Base-by-base conservation (phyloP, 2,113 vertebrate species). In the Tympanuchus pallidicinctus region DNA sequence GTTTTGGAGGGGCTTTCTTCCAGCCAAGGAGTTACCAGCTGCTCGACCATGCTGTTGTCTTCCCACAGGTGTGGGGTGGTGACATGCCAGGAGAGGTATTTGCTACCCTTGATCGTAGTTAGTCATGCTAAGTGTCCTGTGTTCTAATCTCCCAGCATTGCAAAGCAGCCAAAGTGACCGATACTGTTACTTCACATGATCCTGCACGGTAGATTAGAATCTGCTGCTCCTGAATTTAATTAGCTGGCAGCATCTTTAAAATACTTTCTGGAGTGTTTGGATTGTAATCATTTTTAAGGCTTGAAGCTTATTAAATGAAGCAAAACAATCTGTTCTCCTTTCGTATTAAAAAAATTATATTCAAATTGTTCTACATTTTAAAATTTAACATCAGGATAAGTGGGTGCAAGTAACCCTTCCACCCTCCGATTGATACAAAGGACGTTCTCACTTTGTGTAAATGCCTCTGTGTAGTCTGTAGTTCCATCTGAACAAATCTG, bases 351-450 rank as follows among this genome's bases (percentile, higher is more conserved):
- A 63, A 20, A 54, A 88, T 81, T 80, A 88, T 84, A 86, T 92
- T 95, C 48, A 67, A 59, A 64, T 87, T 20, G 7, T 77, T 82
- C 66, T 89, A 67, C 13, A 45, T 92, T 88, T 90, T 94, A 91
- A 79, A 93, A 80, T 18, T 78, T 89, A 77, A 34, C 92, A 69
- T 36, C 43, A 65, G 17, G 61, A 47, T 84, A 94, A 90, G 57
- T 75, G 34, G n/a, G 66, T 81, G 42, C 47, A 82, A 90, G 64
- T 79, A 92, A 66, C 42, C 42, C 50, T 88, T 94, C 75, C 16
- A 66, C 8, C 3, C 57, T 82, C 45, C 42, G 52, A 13, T 28
- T 94, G 79, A 89, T 92, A 76, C 36, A 82, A 59, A 95, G 90
- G 30, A 34, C 77, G 87, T 81, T 88, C 88, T 88, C 43, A 36